Evolutionary conservation across 1,140 invertebrate genomes (phyloP), one percentile per base, ranked within the genome.

Genomic region (Bombus sibiricus): DNA sequence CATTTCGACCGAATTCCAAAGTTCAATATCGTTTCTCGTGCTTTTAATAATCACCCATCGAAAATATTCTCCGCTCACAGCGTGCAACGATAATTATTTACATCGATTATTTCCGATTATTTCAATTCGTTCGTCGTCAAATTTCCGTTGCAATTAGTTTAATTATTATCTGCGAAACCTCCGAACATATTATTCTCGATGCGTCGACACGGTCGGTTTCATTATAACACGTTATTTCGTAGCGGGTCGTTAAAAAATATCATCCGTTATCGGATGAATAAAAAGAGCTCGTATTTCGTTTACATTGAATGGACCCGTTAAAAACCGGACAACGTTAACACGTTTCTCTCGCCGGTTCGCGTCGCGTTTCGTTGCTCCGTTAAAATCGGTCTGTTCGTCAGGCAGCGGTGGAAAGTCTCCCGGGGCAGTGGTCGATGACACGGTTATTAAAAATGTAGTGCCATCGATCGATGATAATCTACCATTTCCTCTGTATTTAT

Each of bases 371-470:
- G 25, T 34, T 25, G 64, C 12, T 64, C 12, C 71, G 22, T 34
- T 53, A 13, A 47, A 43, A 73, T 34, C 68, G 68, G 12, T 13
- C 22, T 3, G n/a, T 22, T 28, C 28, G 79, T 25, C 39, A 15
- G 8, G 28, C 69, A 15, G 71, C 18, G 15, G n/a, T 22, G 37
- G 25, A 25, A n/a, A 39, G 6, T 28, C 74, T 39, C 74, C 15
- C 12, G 79, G 1, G 79, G 0, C 62, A 22, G 6, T 64, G 39
- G 22, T 25, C 62, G 39, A 66, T 47, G 39, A 34, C 77, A 28
- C 41, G 59, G 41, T 79, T 79, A 79, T 79, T 80, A 68, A 80
- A 80, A 80, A 80, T 69, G 77, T 18, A 80, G 3, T 64, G 32
- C 41, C 15, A 22, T 2, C 32, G 32, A 69, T 34, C 74, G 34